These are phyloP conservation scores for Eufriesea mexicana DNA, from an alignment of 1,140 invertebrate species.

Conservation along the genomic window DNA sequence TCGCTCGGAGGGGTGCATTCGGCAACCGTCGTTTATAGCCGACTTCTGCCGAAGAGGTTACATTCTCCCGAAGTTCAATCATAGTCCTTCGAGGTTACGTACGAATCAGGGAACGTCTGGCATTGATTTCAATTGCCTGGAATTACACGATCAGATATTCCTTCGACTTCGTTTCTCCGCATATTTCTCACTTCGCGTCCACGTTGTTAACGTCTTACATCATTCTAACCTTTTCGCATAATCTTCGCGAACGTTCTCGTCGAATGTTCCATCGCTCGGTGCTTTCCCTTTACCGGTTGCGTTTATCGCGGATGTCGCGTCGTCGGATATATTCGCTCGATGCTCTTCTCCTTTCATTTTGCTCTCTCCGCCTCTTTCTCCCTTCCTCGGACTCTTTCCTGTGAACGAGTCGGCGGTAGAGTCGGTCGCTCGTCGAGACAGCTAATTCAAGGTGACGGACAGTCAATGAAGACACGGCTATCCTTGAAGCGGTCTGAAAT, in stretches of 20 bases:
- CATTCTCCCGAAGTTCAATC: neutral
- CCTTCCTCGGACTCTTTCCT: neutral
- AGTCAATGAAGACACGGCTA: conserved; percentile 54
- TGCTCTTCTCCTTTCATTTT: neutral
- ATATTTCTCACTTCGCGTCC: neutral
- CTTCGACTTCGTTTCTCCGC: neutral
- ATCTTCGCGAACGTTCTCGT: neutral
- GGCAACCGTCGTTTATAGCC: too few relatives aligned
- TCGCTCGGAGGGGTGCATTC: too few relatives aligned
- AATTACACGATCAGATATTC: conserved; percentile 7
- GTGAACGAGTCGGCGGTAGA: neutral
- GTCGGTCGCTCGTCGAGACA: conserved; percentile 27
- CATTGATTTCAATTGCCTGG: conserved; percentile 23
- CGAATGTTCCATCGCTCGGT: neutral
- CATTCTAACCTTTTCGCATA: neutral
- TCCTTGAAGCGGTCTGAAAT: conserved; percentile 46
- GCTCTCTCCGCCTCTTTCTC: too few relatives aligned
- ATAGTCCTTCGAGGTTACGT: neutral
- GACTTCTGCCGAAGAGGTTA: neutral
- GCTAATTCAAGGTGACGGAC: conserved; percentile 58
- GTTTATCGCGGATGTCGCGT: neutral
- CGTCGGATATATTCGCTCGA: neutral
- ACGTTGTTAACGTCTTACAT: neutral
- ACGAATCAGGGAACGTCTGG: conserved; percentile 25
- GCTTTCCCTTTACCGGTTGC: neutral